Percentiles rank a stretch among this genome's conserved stretches.
phyloP scores from a whole-genome alignment of 2,113 vertebrate genomes.

The Semicossyphus pulcher region DNA sequence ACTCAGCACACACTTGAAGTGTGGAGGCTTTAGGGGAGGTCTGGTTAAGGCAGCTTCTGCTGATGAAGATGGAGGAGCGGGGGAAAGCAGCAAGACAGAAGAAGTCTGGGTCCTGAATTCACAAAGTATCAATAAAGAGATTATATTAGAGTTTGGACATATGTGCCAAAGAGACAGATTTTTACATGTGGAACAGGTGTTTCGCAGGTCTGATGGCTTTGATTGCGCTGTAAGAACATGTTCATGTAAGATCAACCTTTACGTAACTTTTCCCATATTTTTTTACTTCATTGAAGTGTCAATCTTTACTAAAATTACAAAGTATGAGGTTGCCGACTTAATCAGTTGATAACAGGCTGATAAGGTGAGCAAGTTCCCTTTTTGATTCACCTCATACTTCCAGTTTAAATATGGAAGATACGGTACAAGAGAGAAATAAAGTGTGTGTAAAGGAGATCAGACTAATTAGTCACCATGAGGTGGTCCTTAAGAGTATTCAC shows the following conservation, averaged over 20 bases:
- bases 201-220: conserved; percentile 38
- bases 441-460: background rate
- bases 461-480: background rate
- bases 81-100: conserved; percentile 32
- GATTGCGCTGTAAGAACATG: background rate
- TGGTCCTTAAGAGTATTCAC: background rate
- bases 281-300: background rate
- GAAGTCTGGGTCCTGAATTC: conserved; percentile 14
- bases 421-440: background rate
- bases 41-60: conserved; percentile 41
- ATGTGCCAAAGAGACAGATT: background rate
- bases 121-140: background rate
- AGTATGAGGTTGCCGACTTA: background rate
- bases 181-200: background rate
- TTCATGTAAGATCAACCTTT: background rate
- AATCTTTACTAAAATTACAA: background rate
- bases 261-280: background rate
- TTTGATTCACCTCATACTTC: background rate
- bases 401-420: background rate
- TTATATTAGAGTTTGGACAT: conserved; percentile 4
- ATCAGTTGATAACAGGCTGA: conserved; percentile 3
- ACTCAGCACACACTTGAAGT: conserved; percentile 44
- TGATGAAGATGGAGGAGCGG: conserved; percentile 16
- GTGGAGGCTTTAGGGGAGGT: conserved; percentile 15
- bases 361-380: conserved; percentile 5